Base-by-base conservation (phyloP, 2,888 invertebrate genomes). In the Imbricaverruca yamaguchii region DNA sequence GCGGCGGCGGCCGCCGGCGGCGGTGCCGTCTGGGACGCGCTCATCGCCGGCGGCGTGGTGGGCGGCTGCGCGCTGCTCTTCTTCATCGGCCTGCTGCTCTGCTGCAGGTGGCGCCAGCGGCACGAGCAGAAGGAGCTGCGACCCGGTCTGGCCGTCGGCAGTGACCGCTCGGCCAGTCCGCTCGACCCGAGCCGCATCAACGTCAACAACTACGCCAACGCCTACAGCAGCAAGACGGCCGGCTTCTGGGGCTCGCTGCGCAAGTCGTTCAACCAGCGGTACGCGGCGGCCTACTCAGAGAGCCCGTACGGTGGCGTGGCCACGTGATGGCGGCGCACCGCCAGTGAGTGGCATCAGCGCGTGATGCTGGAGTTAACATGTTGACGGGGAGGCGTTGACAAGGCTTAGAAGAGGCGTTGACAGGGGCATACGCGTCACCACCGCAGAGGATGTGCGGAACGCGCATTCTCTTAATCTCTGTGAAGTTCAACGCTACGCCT, bases 161-260 rank as follows among this genome's bases (percentile, higher is more conserved):
- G 74, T 53, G 74, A 74, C 53, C 53, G 74, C 53, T 23, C 25
- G 53, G 53, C 53, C 74, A 53, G 53, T 13, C 74, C 74, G 13
- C 74, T 74, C 53, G 74, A 74, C 0, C 39, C 74, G 15, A 53
- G 74, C 18, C 74, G 13, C 18, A 53, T 39, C 74, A 74, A 53
- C 53, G 39, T 74, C 53, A 18, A 53, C 74, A 74, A 74, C 74
- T 53, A 74, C 53, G 53, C 74, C 53, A 53, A 74, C 74, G 53
- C 53, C 8, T 53, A 53, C 39, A 39, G 53, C 13, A 13, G 39
- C 39, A 74, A 74, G 74, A 9, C 74, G 53, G 53, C 74, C 39
- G 74, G 74, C 12, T 74, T 74, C 74, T 74, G 74, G 74, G 74
- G 74, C 74, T 74, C 74, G 74, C 74, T 74, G 74, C 39, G 74